Evolutionary conservation across 2,797 vertebrate species (phyloP), one percentile per base, ranked within the genome.

Genomic region (Manis pentadactyla): DNA sequence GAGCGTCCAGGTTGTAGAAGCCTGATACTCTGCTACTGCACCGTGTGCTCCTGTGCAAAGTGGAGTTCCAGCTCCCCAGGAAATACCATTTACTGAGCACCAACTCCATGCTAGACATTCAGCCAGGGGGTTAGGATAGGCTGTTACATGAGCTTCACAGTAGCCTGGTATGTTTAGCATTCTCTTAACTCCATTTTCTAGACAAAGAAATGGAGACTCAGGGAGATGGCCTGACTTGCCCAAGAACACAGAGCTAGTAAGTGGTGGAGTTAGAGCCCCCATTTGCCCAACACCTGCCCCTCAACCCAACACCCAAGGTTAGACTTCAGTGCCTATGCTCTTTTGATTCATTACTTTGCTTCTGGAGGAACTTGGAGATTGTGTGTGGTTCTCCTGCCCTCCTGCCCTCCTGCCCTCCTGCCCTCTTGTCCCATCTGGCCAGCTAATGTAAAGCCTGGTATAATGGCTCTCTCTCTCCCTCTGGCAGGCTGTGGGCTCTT

Each of bases 131-230:
- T 53, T 84, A 51, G 37, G 18, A 1, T 7, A 39, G 21, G 18
- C 34, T 82, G 49, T 77, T 29, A 4, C 9, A 31, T 15, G 17
- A 57, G 31, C 64, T 57, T 90, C 71, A 13, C 9, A 23, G 3
- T 0, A 64, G 37, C 55, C 12, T 39, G 5, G 15, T n/a, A 37
- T 39, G 21, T 11, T 69, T 49, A 81, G n/a, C 11, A 21, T 18
- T 74, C 21, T 51, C 37, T 90, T 61, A 59, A 49, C n/a, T 59
- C 57, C 82, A 27, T 89, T 77, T 75, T 86, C 61, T 55, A 78
- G 78, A 77, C 17, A n/a, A 88, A 77, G 66, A 89, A 49, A 37
- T 21, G 0, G 34, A 82, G 51, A 29, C 37, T 86, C 53, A 19
- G 46, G n/a, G 85, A 69, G 37, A 34, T 51, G 25, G 23, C 23